Conservation (phyloP, 2,888 invertebrate species). For the Eristalinus sepulchralis region DNA sequence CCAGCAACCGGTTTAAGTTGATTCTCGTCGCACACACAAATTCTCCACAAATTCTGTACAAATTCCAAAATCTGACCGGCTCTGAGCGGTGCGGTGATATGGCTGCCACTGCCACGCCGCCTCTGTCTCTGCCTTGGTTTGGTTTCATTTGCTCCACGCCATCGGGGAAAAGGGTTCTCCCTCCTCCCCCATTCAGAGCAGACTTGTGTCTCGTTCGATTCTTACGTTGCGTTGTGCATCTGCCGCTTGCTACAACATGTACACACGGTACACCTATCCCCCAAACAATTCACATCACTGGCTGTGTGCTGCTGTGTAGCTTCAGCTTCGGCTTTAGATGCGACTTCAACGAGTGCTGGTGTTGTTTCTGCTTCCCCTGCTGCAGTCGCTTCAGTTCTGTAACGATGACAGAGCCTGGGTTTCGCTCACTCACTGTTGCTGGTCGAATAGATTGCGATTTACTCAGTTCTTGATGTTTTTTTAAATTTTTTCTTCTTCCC, state of each 20-base stretch:
- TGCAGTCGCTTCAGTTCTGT: not conserved
- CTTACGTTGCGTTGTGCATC: constrained; percentile 23
- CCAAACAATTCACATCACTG: constrained; percentile 12
- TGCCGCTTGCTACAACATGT: constrained; percentile 28
- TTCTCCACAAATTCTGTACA: constrained; percentile 47
- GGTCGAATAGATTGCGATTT: constrained; percentile 43
- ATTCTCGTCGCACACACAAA: constrained; percentile 37
- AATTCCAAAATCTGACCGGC: constrained; percentile 44
- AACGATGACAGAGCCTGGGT: constrained; percentile 8
- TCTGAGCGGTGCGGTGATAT: not conserved
- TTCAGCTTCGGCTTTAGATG: too few relatives aligned
- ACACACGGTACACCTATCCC: not conserved
- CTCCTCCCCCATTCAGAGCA: constrained; percentile 7
- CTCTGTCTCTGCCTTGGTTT: not conserved
- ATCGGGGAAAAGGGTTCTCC: constrained; percentile 37
- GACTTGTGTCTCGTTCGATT: not conserved
- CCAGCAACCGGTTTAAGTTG: constrained; percentile 45
- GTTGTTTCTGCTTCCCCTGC: not conserved
- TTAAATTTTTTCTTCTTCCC: not conserved
- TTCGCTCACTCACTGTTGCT: constrained; percentile 3
- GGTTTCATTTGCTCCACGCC: constrained; percentile 4
- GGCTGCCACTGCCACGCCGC: not conserved
- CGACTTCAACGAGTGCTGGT: not conserved
- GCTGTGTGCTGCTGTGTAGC: not conserved
- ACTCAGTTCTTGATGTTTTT: constrained; percentile 12